phyloP scores from a whole-genome alignment of 2,797 vertebrate genomes.

The Dermochelys coriacea region DNA sequence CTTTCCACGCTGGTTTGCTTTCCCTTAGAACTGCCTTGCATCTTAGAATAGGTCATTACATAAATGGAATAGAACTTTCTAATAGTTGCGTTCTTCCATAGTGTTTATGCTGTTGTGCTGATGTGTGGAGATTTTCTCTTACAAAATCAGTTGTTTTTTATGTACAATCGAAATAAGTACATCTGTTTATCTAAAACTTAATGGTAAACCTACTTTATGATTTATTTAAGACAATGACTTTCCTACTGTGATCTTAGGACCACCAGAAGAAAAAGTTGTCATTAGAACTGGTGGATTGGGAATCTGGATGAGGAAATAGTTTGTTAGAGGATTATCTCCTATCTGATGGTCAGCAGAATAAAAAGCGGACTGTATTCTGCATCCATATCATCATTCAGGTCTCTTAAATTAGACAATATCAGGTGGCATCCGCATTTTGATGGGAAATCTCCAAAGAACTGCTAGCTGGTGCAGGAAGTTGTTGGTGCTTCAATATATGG shows the following conservation, averaged over 20 bases:
- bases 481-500: neutral
- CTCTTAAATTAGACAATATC: neutral
- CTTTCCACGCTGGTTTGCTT: neutral
- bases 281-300: neutral
- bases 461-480: neutral
- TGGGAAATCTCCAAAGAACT: neutral
- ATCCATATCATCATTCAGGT: neutral
- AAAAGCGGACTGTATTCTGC: neutral
- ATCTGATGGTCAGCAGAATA: neutral
- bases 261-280: neutral
- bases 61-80: neutral
- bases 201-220: neutral
- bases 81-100: neutral
- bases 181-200: neutral
- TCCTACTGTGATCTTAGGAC: neutral
- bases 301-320: neutral
- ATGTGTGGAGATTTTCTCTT: neutral
- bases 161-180: fast-evolving
- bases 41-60: neutral
- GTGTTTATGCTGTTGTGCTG: neutral
- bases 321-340: neutral
- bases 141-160: neutral
- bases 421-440: neutral
- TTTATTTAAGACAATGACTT: neutral
- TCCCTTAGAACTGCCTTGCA: neutral